Percentiles rank a stretch among this genome's conserved stretches.
phyloP scores from a whole-genome alignment of 2,888 invertebrate species.

The Salpingus planirostris region DNA sequence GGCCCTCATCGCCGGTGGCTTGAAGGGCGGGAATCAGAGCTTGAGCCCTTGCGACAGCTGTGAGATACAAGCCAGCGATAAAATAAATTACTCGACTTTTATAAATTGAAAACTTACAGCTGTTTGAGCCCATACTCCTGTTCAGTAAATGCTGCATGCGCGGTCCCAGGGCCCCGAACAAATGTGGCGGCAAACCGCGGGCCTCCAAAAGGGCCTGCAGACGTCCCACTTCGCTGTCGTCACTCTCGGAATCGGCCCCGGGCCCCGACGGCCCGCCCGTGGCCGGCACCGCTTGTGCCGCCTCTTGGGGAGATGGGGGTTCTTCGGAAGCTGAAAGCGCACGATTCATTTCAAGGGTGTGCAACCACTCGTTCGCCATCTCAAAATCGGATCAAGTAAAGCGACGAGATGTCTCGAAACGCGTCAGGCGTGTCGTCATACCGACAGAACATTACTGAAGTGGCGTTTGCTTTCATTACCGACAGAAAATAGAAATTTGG shows the following conservation, averaged over 20 bases:
- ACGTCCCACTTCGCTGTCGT: constrained; percentile 92
- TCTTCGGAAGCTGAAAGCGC: constrained; percentile 39
- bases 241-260: constrained; percentile 63
- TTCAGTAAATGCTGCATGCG: constrained; percentile 94
- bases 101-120: constrained; percentile 44
- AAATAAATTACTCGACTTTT: constrained; percentile 4
- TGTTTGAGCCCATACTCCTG: constrained; percentile 84
- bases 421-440: too few relatives aligned
- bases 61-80: too few relatives aligned
- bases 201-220: constrained; percentile 92
- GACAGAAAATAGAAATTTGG: too few relatives aligned
- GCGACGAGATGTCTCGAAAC: too few relatives aligned
- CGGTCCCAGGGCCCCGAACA: constrained; percentile 91
- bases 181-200: constrained; percentile 90
- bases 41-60: constrained; percentile 82
- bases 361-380: too few relatives aligned
- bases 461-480: too few relatives aligned
- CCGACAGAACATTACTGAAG: too few relatives aligned
- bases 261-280: constrained; percentile 33
- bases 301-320: constrained; percentile 40
- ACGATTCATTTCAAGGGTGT: too few relatives aligned
- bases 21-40: constrained; percentile 87
- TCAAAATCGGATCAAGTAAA: too few relatives aligned
- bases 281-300: constrained; percentile 33
- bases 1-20: constrained; percentile 89